Conservation (phyloP, 2,888 invertebrate genomes). For the Syrista parreyssii region DNA sequence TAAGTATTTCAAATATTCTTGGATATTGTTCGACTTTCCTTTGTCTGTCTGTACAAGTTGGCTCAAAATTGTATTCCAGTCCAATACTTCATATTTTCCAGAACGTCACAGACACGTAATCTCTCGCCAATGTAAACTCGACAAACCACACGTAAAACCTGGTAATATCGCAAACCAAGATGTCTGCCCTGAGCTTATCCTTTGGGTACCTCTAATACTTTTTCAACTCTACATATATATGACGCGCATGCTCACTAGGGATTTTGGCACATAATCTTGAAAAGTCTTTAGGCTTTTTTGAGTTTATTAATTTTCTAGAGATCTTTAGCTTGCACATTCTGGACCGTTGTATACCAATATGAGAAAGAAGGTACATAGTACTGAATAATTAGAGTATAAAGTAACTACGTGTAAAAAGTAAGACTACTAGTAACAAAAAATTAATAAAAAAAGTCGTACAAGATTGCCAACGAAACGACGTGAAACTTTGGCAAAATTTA, state of each 20-base stretch:
- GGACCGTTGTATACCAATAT: too few species aligned
- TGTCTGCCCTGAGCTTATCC: background rate
- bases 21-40: background rate
- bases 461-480: background rate
- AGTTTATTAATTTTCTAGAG: too few species aligned
- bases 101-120: background rate
- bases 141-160: background rate
- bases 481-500: background rate
- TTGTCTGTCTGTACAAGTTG: background rate
- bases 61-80: background rate
- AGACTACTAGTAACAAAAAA: background rate
- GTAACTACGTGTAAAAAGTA: too few species aligned
- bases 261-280: background rate
- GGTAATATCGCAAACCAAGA: background rate
- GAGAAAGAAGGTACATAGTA: too few species aligned
- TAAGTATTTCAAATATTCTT: background rate
- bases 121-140: background rate
- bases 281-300: background rate
- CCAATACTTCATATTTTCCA: background rate
- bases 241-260: background rate
- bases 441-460: background rate
- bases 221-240: background rate
- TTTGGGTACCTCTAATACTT: background rate
- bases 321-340: too few species aligned
- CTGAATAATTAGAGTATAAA: too few species aligned